Evolutionary conservation across 2,113 vertebrate genomes (phyloP).

Genomic region (Podocnemis expansa): DNA sequence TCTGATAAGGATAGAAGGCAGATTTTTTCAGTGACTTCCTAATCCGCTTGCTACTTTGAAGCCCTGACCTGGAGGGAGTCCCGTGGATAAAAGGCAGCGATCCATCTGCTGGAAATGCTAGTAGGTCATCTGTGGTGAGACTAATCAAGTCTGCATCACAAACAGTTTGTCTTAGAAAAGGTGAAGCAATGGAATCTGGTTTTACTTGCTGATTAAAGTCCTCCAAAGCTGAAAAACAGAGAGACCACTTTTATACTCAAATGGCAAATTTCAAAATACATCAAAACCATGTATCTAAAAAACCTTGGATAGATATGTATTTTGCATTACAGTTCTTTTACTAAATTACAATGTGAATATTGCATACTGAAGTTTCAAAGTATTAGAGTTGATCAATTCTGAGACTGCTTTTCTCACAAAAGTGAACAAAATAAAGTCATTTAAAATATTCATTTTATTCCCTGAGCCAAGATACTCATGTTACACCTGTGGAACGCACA

Average conservation of each 20-base stretch:
- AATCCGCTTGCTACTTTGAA: constrained; percentile 6
- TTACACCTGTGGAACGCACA: not conserved
- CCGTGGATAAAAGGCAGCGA: constrained; percentile 77
- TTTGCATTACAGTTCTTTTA: not conserved
- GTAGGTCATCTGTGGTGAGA: constrained; percentile 88
- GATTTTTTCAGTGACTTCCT: not conserved
- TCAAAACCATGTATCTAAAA: not conserved
- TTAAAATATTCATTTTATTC: not conserved
- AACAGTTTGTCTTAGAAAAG: constrained; percentile 10
- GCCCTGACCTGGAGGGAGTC: not conserved
- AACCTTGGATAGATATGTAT: not conserved
- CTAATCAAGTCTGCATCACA: constrained; percentile 80
- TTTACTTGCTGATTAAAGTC: not conserved
- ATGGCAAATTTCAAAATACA: not conserved
- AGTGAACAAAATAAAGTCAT: not conserved
- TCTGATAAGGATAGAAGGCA: not conserved
- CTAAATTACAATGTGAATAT: not conserved
- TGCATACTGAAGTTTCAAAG: not conserved
- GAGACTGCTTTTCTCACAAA: not conserved
- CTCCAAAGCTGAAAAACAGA: constrained; percentile 54
- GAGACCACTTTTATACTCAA: not conserved
- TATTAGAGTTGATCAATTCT: not conserved
- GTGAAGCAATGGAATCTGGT: not conserved
- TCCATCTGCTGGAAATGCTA: constrained; percentile 84
- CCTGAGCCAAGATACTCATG: not conserved